Conservation (phyloP, 2,113 vertebrate genomes). For the Indri indri region DNA sequence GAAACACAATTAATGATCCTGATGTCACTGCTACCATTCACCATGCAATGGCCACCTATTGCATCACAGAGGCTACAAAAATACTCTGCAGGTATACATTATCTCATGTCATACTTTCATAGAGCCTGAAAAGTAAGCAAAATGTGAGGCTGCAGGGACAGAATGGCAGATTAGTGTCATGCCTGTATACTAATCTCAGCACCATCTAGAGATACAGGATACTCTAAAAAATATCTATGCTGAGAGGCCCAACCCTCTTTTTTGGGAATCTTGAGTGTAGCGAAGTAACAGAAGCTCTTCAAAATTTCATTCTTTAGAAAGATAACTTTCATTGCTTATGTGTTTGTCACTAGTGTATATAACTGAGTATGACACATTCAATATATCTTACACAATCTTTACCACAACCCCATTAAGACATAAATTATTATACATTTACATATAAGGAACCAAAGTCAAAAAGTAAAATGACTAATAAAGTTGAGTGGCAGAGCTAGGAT, state of each 20-base stretch:
- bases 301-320: conserved; percentile 23
- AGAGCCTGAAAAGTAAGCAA: neutral
- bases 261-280: neutral
- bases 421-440: neutral
- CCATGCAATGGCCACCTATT: neutral
- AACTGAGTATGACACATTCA: neutral
- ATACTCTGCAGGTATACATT: neutral
- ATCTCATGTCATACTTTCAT: neutral
- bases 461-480: conserved; percentile 18
- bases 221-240: neutral
- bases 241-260: neutral
- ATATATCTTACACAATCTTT: neutral
- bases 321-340: neutral
- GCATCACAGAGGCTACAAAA: neutral
- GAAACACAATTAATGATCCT: neutral
- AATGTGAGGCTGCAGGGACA: neutral
- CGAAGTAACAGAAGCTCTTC: neutral
- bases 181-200: neutral
- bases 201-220: neutral
- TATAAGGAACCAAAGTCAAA: neutral
- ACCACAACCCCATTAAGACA: neutral
- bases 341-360: neutral
- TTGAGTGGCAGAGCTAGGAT: neutral
- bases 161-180: neutral
- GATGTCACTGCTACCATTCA: neutral